These are phyloP conservation scores for Labrus mixtus DNA, from an alignment of 2,113 vertebrate genomes.

Conservation along the genomic window DNA sequence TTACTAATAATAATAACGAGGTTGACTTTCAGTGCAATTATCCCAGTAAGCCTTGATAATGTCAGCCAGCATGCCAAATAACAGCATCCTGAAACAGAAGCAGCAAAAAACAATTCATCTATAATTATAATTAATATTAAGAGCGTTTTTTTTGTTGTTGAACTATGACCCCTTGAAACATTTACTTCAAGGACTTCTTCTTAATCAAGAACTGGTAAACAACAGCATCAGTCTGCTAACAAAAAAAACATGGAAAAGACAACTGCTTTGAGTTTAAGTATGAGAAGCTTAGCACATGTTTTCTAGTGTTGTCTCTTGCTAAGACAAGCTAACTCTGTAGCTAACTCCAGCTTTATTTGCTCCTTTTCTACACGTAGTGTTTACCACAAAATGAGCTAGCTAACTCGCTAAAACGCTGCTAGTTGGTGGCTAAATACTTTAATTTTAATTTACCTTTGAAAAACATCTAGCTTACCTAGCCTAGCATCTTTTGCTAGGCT, in stretches of 20 bases:
- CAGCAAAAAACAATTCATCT: no score
- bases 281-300: no score
- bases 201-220: neutral
- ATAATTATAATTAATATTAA: no score
- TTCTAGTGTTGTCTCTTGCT: no score
- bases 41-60: neutral
- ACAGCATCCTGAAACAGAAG: no score
- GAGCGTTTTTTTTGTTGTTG: no score
- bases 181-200: no score
- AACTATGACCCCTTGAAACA: no score
- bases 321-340: neutral
- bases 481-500: slow-evolving; percentile 27
- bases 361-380: neutral
- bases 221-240: neutral
- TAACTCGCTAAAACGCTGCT: no score
- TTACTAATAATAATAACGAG: neutral
- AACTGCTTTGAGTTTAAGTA: no score
- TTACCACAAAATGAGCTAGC: neutral
- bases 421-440: neutral
- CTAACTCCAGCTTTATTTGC: no score
- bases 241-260: neutral
- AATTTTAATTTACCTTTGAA: slow-evolving; percentile 19
- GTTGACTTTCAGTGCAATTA: neutral
- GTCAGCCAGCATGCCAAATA: neutral
- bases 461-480: no score